Percentiles rank a stretch among this genome's conserved stretches.
phyloP scores from a whole-genome alignment of 2,113 vertebrate genomes.

The Anseranas semipalmata region DNA sequence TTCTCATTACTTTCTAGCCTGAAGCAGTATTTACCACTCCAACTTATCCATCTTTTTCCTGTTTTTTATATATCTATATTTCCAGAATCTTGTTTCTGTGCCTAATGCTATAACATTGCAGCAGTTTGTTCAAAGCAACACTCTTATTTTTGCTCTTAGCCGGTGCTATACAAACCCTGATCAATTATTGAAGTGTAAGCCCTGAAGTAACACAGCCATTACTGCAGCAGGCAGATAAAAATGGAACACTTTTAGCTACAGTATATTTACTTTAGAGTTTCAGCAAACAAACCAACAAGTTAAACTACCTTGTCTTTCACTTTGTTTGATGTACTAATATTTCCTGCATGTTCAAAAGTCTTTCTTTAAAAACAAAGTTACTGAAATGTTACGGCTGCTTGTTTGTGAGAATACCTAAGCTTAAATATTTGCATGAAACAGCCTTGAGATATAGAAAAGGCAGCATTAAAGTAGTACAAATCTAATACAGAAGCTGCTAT shows the following conservation, averaged over 20 bases:
- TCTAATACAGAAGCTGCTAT: conserved; percentile 74
- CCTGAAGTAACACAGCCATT: conserved; percentile 87
- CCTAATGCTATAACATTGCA: conserved; percentile 88
- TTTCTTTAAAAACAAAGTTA: conserved; percentile 65
- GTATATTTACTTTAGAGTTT: conserved; percentile 85
- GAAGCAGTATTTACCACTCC: conserved; percentile 86
- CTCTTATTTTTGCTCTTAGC: conserved; percentile 93
- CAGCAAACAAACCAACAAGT: conserved; percentile 83
- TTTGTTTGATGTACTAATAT: conserved; percentile 74
- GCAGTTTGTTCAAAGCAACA: conserved; percentile 90
- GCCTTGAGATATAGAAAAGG: conserved; percentile 45
- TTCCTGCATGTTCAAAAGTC: conserved; percentile 72
- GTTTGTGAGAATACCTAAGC: conserved; percentile 65
- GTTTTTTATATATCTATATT: conserved; percentile 86
- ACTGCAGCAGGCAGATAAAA: conserved; percentile 86
- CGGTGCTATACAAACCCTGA: conserved; percentile 92
- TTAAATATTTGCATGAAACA: conserved; percentile 69
- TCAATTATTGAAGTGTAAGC: conserved; percentile 94
- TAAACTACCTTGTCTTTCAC: conserved; percentile 81
- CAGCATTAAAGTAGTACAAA: conserved; percentile 55
- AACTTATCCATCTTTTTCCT: conserved; percentile 87
- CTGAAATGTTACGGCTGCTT: conserved; percentile 40
- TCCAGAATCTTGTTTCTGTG: conserved; percentile 82
- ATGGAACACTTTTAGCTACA: conserved; percentile 84
- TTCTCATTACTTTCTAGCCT: conserved; percentile 98